Evolutionary conservation across 2,797 vertebrate genomes (phyloP).

Genomic region (Fistularia commersonii): DNA sequence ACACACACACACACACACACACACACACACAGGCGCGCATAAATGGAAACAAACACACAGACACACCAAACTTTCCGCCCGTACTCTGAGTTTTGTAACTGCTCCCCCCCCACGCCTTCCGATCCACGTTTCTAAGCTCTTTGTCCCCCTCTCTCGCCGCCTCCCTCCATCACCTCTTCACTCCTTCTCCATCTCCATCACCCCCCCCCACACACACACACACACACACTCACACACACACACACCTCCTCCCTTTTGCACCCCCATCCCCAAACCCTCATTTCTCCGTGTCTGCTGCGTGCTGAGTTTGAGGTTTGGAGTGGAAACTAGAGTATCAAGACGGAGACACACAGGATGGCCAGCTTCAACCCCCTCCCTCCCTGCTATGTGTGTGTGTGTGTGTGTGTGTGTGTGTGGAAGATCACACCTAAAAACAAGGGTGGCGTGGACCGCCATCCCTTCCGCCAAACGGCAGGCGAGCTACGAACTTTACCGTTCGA

Average conservation of each 20-base stretch:
- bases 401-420: constrained; percentile 16
- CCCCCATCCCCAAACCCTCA: constrained; percentile 3
- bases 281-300: constrained; percentile 41
- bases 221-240: too few relatives aligned
- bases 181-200: constrained; percentile 40
- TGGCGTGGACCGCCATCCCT: too few relatives aligned
- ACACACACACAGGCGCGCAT: constrained; percentile 1
- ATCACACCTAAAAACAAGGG: too few relatives aligned
- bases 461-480: too few relatives aligned
- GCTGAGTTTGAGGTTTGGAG: constrained; percentile 66
- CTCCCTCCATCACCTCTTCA: constrained; percentile 47
- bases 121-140: constrained; percentile 16
- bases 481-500: too few relatives aligned
- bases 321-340: constrained; percentile 66
- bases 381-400: constrained; percentile 14
- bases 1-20: constrained; percentile 8
- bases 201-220: constrained; percentile 34
- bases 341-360: constrained; percentile 63
- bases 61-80: constrained; percentile 5
- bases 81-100: constrained; percentile 23
- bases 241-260: constrained; percentile 2
- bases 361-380: constrained; percentile 59
- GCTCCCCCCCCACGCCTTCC: constrained; percentile 10
- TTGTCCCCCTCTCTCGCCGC: constrained; percentile 26
- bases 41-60: constrained; percentile 17